These are phyloP conservation scores for Perizoma affinitatum DNA, from an alignment of 2,888 invertebrate species.

Conservation along the genomic window DNA sequence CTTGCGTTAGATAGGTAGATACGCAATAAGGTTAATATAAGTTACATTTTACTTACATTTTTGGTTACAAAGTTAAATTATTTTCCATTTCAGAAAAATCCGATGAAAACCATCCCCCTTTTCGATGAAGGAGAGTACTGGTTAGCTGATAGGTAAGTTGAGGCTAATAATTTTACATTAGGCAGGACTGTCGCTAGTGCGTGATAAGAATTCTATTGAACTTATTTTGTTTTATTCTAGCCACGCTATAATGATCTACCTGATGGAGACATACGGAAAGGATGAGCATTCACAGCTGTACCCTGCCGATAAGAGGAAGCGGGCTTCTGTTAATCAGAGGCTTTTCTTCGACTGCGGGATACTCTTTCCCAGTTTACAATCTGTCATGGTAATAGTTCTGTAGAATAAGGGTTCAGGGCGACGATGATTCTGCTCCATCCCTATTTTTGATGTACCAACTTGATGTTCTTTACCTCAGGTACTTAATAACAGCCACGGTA, in stretches of 20 bases:
- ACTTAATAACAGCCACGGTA: too few species aligned
- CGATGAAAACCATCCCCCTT: conserved; percentile 71
- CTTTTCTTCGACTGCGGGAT: conserved; percentile 72
- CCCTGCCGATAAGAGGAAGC: conserved; percentile 58
- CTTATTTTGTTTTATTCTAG: conserved; percentile 43
- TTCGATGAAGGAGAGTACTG: conserved; percentile 66
- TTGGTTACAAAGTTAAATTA: too few species aligned
- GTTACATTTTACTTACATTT: too few species aligned
- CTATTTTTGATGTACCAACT: too few species aligned
- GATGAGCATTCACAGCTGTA: conserved; percentile 60
- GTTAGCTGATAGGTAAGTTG: conserved; percentile 66
- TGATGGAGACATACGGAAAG: conserved; percentile 66
- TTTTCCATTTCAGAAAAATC: conserved; percentile 64
- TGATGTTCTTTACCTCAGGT: too few species aligned
- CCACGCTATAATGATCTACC: conserved; percentile 71
- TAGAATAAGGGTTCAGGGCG: too few species aligned
- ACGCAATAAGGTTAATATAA: too few species aligned
- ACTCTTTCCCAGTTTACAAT: conserved; percentile 66
- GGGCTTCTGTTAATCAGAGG: conserved; percentile 64
- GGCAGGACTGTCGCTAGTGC: too few species aligned
- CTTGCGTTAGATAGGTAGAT: too few species aligned
- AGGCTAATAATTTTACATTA: too few species aligned
- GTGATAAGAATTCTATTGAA: too few species aligned
- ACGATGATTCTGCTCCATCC: too few species aligned
- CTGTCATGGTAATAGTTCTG: conserved; percentile 62